Evolutionary conservation across 2,888 invertebrate genomes (phyloP).

Genomic region (Hyppa rectilinea): DNA sequence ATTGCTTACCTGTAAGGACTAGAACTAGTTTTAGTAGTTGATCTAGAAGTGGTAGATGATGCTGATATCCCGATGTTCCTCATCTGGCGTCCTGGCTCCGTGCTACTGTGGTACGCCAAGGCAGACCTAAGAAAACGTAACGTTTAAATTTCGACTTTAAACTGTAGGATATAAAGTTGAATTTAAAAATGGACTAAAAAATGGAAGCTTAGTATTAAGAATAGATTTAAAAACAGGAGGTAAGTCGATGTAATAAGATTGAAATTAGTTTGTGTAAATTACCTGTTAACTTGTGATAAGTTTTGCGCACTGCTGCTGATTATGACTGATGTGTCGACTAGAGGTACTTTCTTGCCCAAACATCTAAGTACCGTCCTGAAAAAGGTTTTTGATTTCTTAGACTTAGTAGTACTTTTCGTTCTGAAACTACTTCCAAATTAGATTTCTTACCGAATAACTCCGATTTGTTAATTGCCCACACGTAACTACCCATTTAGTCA

Average conservation of each 20-base stretch:
- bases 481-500: no score
- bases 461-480: no score
- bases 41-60: slow-evolving; percentile 98
- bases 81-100: slow-evolving; percentile 84
- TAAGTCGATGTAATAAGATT: neutral
- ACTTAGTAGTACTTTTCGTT: no score
- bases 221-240: no score
- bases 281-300: slow-evolving; percentile 91
- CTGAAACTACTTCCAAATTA: no score
- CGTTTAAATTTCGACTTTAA: slow-evolving; percentile 9
- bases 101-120: slow-evolving; percentile 94
- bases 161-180: accelerated
- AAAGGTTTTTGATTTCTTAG: no score
- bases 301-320: slow-evolving; percentile 95
- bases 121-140: slow-evolving; percentile 91
- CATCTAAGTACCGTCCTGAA: slow-evolving; percentile 93
- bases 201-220: no score
- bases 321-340: slow-evolving; percentile 94
- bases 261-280: slow-evolving; percentile 29
- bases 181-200: no score
- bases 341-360: slow-evolving; percentile 95
- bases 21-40: slow-evolving; percentile 98
- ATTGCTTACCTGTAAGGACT: slow-evolving; percentile 96
- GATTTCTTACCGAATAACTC: no score
- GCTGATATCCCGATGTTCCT: slow-evolving; percentile 98